Conservation (phyloP, 2,113 vertebrate genomes). For the Corythoichthys haematopterus region DNA sequence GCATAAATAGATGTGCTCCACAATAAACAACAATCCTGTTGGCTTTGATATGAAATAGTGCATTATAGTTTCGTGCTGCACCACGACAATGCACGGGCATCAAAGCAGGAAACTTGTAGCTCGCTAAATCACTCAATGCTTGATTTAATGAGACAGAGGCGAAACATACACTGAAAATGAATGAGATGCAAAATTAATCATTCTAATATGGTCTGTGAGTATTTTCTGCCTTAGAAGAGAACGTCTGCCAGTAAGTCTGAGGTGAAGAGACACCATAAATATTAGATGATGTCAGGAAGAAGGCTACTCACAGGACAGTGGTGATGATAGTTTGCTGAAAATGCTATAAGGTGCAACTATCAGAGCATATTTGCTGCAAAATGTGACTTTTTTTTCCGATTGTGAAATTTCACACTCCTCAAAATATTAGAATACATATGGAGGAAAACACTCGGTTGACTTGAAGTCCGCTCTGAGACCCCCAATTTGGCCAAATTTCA, state of each 20-base stretch:
- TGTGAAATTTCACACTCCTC: background rate
- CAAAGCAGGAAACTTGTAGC: slow-evolving; percentile 28
- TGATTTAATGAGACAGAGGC: slow-evolving; percentile 23
- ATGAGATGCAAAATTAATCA: slow-evolving; percentile 40
- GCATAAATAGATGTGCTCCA: slow-evolving; percentile 20
- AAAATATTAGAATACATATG: too few relatives aligned
- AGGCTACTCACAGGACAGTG: slow-evolving; percentile 53
- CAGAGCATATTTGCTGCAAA: slow-evolving; percentile 8
- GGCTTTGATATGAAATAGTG: background rate
- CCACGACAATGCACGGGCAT: slow-evolving; percentile 26
- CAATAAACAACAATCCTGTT: slow-evolving; percentile 11
- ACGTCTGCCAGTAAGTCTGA: slow-evolving; percentile 29
- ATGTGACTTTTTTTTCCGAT: background rate
- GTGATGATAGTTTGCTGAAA: slow-evolving; percentile 38
- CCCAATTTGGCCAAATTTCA: too few relatives aligned
- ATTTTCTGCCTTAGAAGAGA: slow-evolving; percentile 38
- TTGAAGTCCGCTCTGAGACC: too few relatives aligned
- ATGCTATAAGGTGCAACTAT: background rate
- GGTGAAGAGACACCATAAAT: slow-evolving; percentile 54
- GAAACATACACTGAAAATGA: slow-evolving; percentile 16
- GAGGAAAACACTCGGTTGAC: too few relatives aligned
- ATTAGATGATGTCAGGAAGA: slow-evolving; percentile 57
- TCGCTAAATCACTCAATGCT: slow-evolving; percentile 22
- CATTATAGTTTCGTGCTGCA: slow-evolving; percentile 12
- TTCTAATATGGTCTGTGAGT: slow-evolving; percentile 56